A percentile compares a stretch with the other conserved stretches of the same genome.
These are phyloP conservation scores for Cynaeus angustus DNA, from an alignment of 2,888 invertebrate genomes.

Conservation along the genomic window DNA sequence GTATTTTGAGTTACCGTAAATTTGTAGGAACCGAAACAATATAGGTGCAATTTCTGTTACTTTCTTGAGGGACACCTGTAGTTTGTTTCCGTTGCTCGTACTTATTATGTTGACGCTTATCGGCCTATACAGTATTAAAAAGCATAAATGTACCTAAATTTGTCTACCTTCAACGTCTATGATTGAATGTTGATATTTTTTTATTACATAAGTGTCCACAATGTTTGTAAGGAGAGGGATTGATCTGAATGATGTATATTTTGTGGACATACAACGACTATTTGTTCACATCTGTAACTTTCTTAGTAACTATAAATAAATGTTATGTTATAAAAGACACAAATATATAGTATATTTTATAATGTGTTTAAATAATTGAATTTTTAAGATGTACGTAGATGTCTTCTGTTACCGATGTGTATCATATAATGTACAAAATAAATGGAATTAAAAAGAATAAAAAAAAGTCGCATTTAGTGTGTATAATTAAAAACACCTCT, in stretches of 20 bases:
- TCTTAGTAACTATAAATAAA: slow-evolving; percentile 45
- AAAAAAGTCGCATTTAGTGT: slow-evolving; percentile 47
- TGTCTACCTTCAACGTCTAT: slow-evolving; percentile 46
- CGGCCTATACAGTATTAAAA: slow-evolving; percentile 62
- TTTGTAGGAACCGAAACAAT: neutral
- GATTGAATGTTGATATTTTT: slow-evolving; percentile 55
- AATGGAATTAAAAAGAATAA: slow-evolving; percentile 54
- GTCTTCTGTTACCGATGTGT: slow-evolving; percentile 55
- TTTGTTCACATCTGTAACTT: slow-evolving; percentile 54
- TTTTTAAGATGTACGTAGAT: slow-evolving; percentile 49
- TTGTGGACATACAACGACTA: slow-evolving; percentile 58
- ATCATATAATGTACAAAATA: slow-evolving; percentile 60
- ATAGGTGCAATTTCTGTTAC: neutral
- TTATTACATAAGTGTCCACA: slow-evolving; percentile 57
- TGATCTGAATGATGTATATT: slow-evolving; percentile 46
- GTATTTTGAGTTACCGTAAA: no score
- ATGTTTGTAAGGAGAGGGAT: slow-evolving; percentile 50
- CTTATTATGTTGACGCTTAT: slow-evolving; percentile 54
- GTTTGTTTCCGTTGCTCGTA: slow-evolving; percentile 50
- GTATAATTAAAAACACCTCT: slow-evolving; percentile 21
- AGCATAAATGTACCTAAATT: slow-evolving; percentile 52
- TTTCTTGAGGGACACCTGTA: slow-evolving; percentile 16
- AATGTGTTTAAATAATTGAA: slow-evolving; percentile 53
- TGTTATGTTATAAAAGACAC: slow-evolving; percentile 48
- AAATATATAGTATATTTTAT: slow-evolving; percentile 53